Evolutionary conservation across 2,888 invertebrate genomes (phyloP).

Genomic region (Macropis europaea): DNA sequence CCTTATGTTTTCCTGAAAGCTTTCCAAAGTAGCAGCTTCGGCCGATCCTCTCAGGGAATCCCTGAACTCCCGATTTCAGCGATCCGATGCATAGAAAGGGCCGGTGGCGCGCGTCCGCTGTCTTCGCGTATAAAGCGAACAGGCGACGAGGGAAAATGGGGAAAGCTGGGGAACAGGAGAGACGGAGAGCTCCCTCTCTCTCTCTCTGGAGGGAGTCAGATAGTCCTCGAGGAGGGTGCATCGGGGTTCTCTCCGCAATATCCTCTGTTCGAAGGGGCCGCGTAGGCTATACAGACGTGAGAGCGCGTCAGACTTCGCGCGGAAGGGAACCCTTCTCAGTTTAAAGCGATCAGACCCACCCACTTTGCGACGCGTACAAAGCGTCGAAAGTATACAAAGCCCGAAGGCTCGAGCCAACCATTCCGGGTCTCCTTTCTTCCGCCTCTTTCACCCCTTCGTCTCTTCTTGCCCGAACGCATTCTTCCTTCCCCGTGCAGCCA

Average conservation of each 20-base stretch:
- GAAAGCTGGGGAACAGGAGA: background rate
- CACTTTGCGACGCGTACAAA: conserved; percentile 67
- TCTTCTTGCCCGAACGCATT: conserved; percentile 4
- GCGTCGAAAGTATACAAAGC: conserved; percentile 62
- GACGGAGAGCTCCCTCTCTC: background rate
- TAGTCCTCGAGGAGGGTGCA: conserved; percentile 18
- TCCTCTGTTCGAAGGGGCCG: conserved; percentile 26
- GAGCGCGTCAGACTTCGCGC: conserved; percentile 37
- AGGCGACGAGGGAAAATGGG: background rate
- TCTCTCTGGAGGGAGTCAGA: no score
- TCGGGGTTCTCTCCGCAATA: conserved; percentile 35
- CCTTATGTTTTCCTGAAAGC: conserved; percentile 38
- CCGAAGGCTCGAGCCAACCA: conserved; percentile 44
- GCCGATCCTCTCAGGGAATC: conserved; percentile 29
- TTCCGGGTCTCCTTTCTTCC: conserved; percentile 45
- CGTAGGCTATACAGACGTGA: conserved; percentile 11
- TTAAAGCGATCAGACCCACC: conserved; percentile 68
- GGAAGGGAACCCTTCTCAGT: conserved; percentile 54
- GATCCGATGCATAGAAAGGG: conserved; percentile 15
- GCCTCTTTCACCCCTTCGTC: background rate
- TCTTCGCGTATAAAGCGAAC: conserved; percentile 34
- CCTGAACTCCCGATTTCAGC: conserved; percentile 38
- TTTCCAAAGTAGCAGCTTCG: conserved; percentile 46
- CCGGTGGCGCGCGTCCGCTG: conserved; percentile 21
- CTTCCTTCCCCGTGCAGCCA: conserved; percentile 10